These are phyloP conservation scores for Alosa alosa DNA, from an alignment of 2,113 vertebrate genomes.

Conservation along the genomic window DNA sequence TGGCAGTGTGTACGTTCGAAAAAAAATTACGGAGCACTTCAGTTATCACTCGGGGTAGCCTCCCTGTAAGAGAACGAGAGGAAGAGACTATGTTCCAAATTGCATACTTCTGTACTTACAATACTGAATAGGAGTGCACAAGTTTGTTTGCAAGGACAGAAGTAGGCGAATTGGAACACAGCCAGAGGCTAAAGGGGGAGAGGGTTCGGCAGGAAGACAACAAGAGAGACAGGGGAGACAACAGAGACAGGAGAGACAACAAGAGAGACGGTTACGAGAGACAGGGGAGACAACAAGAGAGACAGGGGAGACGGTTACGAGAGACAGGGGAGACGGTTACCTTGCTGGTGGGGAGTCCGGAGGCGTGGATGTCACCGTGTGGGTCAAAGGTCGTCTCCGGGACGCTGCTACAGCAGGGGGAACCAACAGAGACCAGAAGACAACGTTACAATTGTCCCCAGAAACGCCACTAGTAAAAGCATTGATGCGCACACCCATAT, in stretches of 20 bases:
- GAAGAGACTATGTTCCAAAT: no score
- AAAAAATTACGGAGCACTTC: no score
- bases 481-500: not conserved
- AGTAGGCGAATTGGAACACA: not conserved
- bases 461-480: not conserved
- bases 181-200: not conserved
- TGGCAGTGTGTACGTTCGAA: no score
- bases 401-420: constrained; percentile 69
- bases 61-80: no score
- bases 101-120: no score
- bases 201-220: not conserved
- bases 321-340: constrained; percentile 58
- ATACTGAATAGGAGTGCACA: no score
- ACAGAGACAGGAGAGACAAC: not conserved
- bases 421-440: not conserved
- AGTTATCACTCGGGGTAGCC: no score
- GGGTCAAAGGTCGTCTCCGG: constrained; percentile 94
- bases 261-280: constrained; percentile 71
- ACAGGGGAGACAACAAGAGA: not conserved
- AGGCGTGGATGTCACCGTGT: constrained; percentile 87
- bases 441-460: not conserved
- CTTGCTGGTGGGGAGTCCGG: constrained; percentile 87
- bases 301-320: not conserved
- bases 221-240: not conserved
- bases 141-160: no score